Evolutionary conservation across 2,113 vertebrate genomes (phyloP).

Genomic region (Gnathonemus echidnorhynchus): DNA sequence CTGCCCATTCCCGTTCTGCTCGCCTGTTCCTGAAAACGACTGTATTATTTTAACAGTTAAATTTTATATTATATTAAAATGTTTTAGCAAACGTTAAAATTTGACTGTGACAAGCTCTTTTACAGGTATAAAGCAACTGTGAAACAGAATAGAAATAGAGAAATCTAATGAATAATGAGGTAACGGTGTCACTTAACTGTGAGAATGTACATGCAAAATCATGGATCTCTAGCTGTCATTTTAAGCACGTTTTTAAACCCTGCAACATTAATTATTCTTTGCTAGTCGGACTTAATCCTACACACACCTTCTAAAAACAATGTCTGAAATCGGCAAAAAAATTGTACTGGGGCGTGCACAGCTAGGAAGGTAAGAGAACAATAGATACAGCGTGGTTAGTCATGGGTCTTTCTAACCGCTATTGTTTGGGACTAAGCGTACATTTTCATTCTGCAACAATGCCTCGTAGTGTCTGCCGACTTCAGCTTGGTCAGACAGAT

Average conservation of each 20-base stretch:
- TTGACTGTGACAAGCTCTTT: background rate
- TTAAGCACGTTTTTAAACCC: background rate
- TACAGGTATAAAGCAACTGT: background rate
- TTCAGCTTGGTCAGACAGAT: slow-evolving; percentile 19
- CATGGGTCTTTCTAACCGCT: background rate
- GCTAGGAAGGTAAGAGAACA: background rate
- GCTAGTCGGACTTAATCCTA: background rate
- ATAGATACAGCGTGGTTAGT: background rate
- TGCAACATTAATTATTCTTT: background rate
- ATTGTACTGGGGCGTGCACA: background rate
- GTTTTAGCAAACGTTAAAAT: no score
- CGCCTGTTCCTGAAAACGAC: background rate
- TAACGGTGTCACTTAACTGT: no score
- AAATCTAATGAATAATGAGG: no score
- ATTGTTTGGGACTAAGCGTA: slow-evolving; percentile 15
- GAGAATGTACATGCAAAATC: background rate
- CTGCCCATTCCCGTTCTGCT: background rate
- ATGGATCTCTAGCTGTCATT: background rate
- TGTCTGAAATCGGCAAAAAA: background rate
- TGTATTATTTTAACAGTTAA: no score
- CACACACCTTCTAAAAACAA: background rate
- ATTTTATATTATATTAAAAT: no score
- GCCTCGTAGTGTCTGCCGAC: slow-evolving; percentile 8
- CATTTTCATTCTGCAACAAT: slow-evolving; percentile 9
- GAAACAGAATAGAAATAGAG: no score